phyloP scores from a whole-genome alignment of 2,113 vertebrate genomes.

The Apteryx mantelli region DNA sequence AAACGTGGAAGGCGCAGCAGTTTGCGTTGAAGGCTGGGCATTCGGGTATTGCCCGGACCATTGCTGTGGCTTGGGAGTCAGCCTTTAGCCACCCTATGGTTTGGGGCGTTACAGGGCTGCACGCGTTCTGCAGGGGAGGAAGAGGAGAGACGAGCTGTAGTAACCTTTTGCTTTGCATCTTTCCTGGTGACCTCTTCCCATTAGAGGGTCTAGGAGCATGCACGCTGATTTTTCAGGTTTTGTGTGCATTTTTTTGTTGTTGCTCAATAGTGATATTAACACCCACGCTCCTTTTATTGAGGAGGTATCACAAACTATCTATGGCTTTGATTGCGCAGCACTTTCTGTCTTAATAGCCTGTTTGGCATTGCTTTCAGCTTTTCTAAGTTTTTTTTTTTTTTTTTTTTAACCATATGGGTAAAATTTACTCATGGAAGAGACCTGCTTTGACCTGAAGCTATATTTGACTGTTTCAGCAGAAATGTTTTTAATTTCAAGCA shows the following conservation, averaged over 20 bases:
- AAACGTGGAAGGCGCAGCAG: not conserved
- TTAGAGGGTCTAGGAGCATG: not conserved
- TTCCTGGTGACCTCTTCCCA: rapidly evolving
- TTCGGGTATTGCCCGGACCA: rapidly evolving
- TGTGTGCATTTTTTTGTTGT: not conserved
- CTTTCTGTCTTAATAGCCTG: not conserved
- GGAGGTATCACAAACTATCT: not conserved
- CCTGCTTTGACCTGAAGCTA: not conserved
- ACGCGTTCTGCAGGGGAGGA: not conserved
- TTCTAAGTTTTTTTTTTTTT: not conserved
- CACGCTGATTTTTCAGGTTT: not conserved
- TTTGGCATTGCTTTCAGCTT: not conserved
- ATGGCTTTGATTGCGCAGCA: not conserved
- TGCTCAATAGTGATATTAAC: not conserved
- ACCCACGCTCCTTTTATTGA: not conserved
- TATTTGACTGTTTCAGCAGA: not conserved
- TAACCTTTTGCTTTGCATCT: not conserved
- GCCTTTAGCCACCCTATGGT: rapidly evolving
- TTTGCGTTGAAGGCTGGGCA: not conserved
- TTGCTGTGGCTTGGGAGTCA: rapidly evolving
- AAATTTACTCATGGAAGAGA: not conserved
- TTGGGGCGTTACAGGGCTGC: rapidly evolving
- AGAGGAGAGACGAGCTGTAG: not conserved
- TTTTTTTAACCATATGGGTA: not conserved
- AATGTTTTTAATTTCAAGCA: not conserved